These are phyloP conservation scores for Turdus rufiventris DNA, from an alignment of 2,113 vertebrate genomes.

Conservation along the genomic window DNA sequence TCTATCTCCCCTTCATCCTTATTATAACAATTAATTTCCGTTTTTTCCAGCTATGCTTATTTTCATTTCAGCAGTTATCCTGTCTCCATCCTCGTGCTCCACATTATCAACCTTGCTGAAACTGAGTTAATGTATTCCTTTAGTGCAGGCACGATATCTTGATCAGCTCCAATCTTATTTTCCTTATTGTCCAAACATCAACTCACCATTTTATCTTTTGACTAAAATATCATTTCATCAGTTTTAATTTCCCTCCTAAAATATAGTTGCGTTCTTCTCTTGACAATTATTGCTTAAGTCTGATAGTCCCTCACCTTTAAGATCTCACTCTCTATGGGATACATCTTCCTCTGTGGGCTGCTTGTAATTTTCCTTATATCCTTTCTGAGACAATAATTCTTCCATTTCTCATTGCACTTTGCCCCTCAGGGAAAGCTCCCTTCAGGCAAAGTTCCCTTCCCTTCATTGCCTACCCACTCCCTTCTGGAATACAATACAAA, in stretches of 20 bases:
- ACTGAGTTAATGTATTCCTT: not conserved
- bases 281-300: not conserved
- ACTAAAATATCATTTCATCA: not conserved
- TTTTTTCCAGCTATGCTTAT: not conserved
- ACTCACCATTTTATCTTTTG: not conserved
- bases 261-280: not conserved
- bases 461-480: not conserved
- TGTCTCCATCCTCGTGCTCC: not conserved
- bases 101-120: not conserved
- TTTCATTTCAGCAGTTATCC: not conserved
- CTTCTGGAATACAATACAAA: not conserved
- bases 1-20: not conserved
- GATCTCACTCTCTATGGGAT: not conserved
- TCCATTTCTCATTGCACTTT: not conserved
- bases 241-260: slow-evolving; percentile 6
- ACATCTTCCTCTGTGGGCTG: not conserved
- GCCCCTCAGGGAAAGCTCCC: not conserved
- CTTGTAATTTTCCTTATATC: not conserved
- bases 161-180: not conserved
- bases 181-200: not conserved
- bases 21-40: not conserved
- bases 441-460: not conserved
- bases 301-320: not conserved
- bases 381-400: not conserved
- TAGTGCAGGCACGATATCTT: not conserved